Base-by-base conservation (phyloP, 1,140 invertebrate species). In the Pseudoatta argentina region DNA sequence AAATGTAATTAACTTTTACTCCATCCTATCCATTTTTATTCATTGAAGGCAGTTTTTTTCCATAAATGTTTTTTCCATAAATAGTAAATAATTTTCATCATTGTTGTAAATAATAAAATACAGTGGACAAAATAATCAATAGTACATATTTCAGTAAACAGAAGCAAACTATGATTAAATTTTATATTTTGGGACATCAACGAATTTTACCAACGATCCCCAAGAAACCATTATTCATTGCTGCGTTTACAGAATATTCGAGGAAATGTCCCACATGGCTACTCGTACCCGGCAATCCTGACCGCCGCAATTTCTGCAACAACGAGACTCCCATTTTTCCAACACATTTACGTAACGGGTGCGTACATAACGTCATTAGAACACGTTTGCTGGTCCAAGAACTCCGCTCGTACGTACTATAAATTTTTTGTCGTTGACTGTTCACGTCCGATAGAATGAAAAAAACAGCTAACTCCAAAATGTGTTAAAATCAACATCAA, bases 181-280 rank as follows among this genome's bases (percentile, higher is more conserved):
- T 77, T 63, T 48, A 63, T 2, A 63, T 63, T 63, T 63, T 44
- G 24, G 34, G 39, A 63, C 44, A 63, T 77, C 63, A 77, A 77
- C 57, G 57, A 77, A 77, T 77, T 63, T 77, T 16, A 63, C 34
- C 21, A 27, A 63, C 55, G 75, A 77, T 77, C 75, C 57, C 75
- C 34, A 27, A 77, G 75, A 77, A 63, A 63, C 75, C 39, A 77
- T 77, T 44, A 63, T 61, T 77, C 75, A 77, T 63, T 21, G 16
- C 34, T 10, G 16, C 73, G 34, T 24, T 48, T 63, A 14, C 75
- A n/a, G n/a, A 16, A 61, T 39, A 59, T 76, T 14, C 55, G 53
- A 14, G 34, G 10, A 77, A 77, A 76, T 44, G 73, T 76, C 73
- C 73, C 73, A 76, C 18, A 61, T 61, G 73, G 44, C 55, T 76